These are phyloP conservation scores for Noturus placidus DNA, from an alignment of 2,113 vertebrate genomes.

Conservation along the genomic window DNA sequence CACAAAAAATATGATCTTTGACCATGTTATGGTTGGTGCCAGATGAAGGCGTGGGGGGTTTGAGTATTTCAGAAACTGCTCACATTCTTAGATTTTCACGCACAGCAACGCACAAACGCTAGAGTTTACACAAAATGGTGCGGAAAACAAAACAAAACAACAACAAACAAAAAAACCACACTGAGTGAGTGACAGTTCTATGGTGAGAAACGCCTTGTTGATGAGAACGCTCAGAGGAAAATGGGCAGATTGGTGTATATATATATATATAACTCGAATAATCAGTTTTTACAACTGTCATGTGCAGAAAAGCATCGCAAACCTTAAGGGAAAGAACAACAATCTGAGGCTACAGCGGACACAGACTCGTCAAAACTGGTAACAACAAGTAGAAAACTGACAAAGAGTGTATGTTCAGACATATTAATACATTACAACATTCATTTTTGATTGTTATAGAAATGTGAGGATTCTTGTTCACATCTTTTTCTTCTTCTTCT, in stretches of 20 bases:
- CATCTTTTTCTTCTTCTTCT: background rate
- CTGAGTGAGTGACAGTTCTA: background rate
- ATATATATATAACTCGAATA: background rate
- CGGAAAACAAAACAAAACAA: background rate
- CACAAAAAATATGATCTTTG: background rate
- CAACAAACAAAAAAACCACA: background rate
- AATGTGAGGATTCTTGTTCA: background rate
- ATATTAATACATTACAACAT: too few relatives aligned
- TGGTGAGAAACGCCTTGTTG: too few relatives aligned
- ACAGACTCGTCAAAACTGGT: background rate
- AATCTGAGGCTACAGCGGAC: background rate
- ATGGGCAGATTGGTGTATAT: background rate
- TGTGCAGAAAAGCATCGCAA: background rate
- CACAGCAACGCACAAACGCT: background rate
- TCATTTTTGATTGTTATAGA: background rate
- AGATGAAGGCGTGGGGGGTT: background rate
- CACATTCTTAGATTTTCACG: background rate
- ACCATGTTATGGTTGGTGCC: background rate
- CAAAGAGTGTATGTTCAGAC: too few relatives aligned
- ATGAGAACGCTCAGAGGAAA: background rate
- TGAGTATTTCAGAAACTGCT: background rate
- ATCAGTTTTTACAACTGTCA: background rate
- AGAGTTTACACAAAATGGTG: background rate
- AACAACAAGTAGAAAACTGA: background rate
- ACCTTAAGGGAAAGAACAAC: background rate